Base-by-base conservation (phyloP, 2,113 vertebrate genomes). In the Elaphurus davidianus region DNA sequence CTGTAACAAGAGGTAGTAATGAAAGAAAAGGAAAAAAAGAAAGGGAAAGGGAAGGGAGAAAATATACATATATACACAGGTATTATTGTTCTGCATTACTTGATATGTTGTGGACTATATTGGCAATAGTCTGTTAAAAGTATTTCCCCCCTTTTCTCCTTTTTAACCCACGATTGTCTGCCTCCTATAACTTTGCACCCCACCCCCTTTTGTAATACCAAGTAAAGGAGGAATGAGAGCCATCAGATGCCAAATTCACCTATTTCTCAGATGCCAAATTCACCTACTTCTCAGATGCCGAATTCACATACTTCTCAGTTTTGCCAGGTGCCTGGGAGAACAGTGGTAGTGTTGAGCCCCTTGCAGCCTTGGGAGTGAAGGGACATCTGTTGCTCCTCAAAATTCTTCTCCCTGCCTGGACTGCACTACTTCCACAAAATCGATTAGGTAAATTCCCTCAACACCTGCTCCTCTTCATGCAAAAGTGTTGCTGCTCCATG, bases 251-350 rank as follows among this genome's bases (percentile, higher is more conserved):
- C 55, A 93, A 92, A 96, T 74, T 85, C 71, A 97, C 96, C 84
- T 94, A 43, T 95, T 40, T 40, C 40, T 40, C 40, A 40, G 40
- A 40, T 40, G 40, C 40, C 40, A n/a, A n/a, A n/a, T n/a, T n/a
- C n/a, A n/a, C n/a, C n/a, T n/a, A 40, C 40, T 98, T 97, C 45
- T 57, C 67, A 91, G 52, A 87, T 30, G 81, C 15, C 54, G 91
- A 92, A 97, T 79, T 82, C 71, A 97, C 96, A 74, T 95, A 43
- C 96, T 98, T 97, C 5, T 82, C 43, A 45, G 62, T 50, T 94
- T 94, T 91, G 50, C n/a, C 2, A 2, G 0, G 7, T 82, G 64
- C 28, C 13, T 57, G 79, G 59, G 28, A 83, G 27, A 54, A n/a
- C 0, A 54, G 43, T 13, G 2, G 85, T 57, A 52, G 17, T 6